Percentiles rank a stretch among this genome's conserved stretches.
Evolutionary conservation across 92 coral and sea anemone genomes (phyloP).

Genomic region (Parazoanthus atlanticus): DNA sequence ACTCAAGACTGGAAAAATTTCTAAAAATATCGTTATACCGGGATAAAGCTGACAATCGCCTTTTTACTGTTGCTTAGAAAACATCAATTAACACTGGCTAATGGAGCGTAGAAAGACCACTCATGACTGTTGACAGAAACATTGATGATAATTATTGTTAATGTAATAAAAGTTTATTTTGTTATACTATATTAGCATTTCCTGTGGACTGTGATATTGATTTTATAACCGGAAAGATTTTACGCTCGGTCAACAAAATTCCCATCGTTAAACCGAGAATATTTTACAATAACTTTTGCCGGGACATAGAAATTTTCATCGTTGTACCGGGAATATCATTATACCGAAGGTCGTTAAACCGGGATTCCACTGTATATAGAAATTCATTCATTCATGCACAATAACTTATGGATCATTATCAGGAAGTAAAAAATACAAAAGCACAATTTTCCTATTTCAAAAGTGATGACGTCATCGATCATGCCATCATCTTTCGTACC

Average conservation of each 20-base stretch:
- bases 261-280: background rate
- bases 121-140: conserved; percentile 43
- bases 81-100: conserved; percentile 18
- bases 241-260: background rate
- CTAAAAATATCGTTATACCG: conserved; percentile 14
- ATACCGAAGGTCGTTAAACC: conserved; percentile 29
- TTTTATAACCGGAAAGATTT: conserved; percentile 6
- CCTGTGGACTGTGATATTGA: conserved; percentile 28
- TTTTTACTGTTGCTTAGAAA: conserved; percentile 20
- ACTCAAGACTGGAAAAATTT: conserved; percentile 10
- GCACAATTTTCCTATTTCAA: conserved; percentile 16
- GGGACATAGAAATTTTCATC: background rate
- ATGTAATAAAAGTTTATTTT: conserved; percentile 30
- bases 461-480: conserved; percentile 12
- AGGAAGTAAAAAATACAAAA: background rate
- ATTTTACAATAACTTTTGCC: background rate
- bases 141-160: conserved; percentile 43
- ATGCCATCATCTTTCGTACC: conserved; percentile 12
- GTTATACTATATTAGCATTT: conserved; percentile 22
- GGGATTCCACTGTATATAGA: conserved; percentile 28
- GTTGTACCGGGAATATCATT: conserved; percentile 4
- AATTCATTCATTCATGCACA: conserved; percentile 18
- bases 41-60: conserved; percentile 8
- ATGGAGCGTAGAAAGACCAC: conserved; percentile 44
- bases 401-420: conserved; percentile 26